Conservation (phyloP, 2,888 invertebrate genomes). For the Tridacna gigas region DNA sequence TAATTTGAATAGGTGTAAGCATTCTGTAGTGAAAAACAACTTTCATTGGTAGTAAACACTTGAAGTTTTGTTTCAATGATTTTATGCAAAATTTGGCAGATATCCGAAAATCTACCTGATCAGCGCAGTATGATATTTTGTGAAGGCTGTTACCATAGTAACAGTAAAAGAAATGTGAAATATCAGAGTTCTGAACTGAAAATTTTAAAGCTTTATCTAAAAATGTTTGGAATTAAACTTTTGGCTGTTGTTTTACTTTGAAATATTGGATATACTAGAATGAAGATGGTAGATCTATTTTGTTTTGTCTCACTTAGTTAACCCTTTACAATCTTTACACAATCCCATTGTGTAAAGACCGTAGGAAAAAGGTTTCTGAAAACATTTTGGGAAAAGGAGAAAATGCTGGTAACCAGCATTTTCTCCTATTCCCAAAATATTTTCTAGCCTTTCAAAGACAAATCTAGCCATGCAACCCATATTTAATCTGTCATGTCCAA, state of each 20-base stretch:
- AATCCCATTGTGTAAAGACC: no score
- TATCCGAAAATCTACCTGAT: conserved; percentile 23
- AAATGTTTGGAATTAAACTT: background rate
- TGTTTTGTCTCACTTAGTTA: no score
- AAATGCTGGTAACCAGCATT: no score
- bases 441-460: no score
- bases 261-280: no score
- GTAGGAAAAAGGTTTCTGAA: no score
- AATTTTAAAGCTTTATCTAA: conserved; percentile 4
- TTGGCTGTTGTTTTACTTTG: no score
- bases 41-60: conserved; percentile 24
- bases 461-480: no score
- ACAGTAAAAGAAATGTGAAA: conserved; percentile 20
- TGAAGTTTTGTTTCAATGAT: conserved; percentile 31
- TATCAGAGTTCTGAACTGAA: conserved; percentile 13
- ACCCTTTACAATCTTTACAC: no score
- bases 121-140: conserved; percentile 12
- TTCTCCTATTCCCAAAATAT: background rate
- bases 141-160: conserved; percentile 20
- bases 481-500: no score
- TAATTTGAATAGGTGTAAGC: background rate
- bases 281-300: no score
- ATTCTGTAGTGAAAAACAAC: background rate
- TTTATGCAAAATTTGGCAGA: conserved; percentile 38
- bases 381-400: no score